Evolutionary conservation across 2,888 invertebrate species (phyloP), one percentile per base, ranked within the genome.

Genomic region (Hecatera dysodea): DNA sequence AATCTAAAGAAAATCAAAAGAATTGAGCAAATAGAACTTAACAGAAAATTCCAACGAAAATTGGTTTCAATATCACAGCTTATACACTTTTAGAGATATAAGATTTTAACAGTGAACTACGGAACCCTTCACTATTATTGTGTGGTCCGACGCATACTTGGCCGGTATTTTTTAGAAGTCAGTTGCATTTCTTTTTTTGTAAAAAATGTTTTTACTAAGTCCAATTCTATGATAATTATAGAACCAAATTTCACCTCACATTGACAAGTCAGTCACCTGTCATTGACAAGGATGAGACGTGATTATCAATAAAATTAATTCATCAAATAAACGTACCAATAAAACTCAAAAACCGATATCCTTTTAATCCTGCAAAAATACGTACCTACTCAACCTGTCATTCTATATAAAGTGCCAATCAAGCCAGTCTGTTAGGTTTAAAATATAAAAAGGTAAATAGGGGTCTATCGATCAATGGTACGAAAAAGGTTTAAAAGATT

Each of bases 391-490:
- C 0, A 57, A 53, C 19, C n/a, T 36, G 24, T 44, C 8, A 12
- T 52, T 50, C 29, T 80, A 76, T 44, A 33, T 9, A 69, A 69
- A 59, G 29, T 42, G 72, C 61, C 64, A 55, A 79, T 70, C 67
- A 80, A 64, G 50, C 19, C 46, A 59, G 65, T 72, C 56, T 63
- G 55, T 71, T 48, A 46, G 27, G 50, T 66, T 69, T 64, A 67
- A 70, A 82, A 76, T 67, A 73, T 57, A 65, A 61, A 68, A 65
- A 69, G 73, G 61, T 80, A 76, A 81, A 82, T 67, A 73, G 59
- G 59, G 64, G 2, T 65, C 42, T 39, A 63, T 68, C 80, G 48
- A 82, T 73, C 70, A 67, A 65, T 63, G 42, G 36, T 11, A 50
- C 50, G 55, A 76, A 53, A 76, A 70, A 64, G 65, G 29, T 36